Conservation (phyloP, 2,113 vertebrate species). For the Albula goreensis region DNA sequence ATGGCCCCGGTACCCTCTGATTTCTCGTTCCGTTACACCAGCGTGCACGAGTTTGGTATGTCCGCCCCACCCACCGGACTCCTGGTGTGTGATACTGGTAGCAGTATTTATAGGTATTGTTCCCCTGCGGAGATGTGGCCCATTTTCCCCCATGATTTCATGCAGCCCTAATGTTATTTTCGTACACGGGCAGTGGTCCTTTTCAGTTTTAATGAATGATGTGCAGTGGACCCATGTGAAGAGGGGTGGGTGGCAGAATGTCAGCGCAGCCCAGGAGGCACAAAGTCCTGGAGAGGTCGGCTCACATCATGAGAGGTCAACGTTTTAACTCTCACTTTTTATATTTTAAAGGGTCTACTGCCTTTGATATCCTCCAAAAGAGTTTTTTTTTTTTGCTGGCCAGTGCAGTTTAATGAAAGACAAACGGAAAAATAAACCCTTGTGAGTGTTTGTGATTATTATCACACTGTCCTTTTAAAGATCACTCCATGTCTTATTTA, state of each 20-base stretch:
- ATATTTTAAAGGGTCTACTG: slow-evolving; percentile 53
- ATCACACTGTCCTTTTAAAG: not conserved
- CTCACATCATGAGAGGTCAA: slow-evolving; percentile 8
- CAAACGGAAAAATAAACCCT: slow-evolving; percentile 4
- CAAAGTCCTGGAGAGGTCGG: not conserved
- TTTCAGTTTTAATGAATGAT: slow-evolving; percentile 54
- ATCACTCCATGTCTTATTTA: not conserved
- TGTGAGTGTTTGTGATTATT: not conserved
- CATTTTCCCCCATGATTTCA: slow-evolving; percentile 18
- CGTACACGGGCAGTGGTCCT: slow-evolving; percentile 36
- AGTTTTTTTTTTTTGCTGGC: slow-evolving; percentile 8
- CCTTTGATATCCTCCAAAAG: slow-evolving; percentile 54
- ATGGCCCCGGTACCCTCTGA: not conserved
- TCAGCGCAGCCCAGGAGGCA: slow-evolving; percentile 53
- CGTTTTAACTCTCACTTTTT: slow-evolving; percentile 38
- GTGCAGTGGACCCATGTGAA: slow-evolving; percentile 19
- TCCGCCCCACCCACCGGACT: not conserved
- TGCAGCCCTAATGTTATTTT: slow-evolving; percentile 56
- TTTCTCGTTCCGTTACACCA: not conserved
- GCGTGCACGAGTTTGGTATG: not conserved
- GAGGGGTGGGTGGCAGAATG: slow-evolving; percentile 57
- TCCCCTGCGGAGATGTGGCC: not conserved
- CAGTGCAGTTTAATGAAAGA: slow-evolving; percentile 1
- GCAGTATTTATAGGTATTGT: slow-evolving; percentile 38
- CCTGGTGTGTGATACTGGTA: not conserved